Conservation (phyloP, 2,888 invertebrate genomes). For the Eupithecia subfuscata region DNA sequence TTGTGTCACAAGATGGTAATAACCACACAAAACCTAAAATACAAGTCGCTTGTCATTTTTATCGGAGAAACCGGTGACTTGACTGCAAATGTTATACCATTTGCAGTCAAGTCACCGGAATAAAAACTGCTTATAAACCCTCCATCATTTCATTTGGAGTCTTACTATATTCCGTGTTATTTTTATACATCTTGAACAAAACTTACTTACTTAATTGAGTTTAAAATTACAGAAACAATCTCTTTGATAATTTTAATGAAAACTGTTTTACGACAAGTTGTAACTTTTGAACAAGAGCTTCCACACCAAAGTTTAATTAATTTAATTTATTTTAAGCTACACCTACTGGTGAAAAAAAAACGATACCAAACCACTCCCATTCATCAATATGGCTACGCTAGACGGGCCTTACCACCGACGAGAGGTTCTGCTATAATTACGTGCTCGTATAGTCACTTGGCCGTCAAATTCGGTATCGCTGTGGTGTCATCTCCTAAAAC, state of each 20-base stretch:
- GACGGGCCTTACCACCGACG: no score
- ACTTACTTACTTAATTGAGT: background rate
- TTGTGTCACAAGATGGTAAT: no score
- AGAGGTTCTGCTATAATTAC: background rate
- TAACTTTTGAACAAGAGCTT: no score
- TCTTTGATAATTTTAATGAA: background rate
- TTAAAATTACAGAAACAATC: background rate
- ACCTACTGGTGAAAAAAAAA: no score
- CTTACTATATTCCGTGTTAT: background rate
- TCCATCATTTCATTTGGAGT: background rate
- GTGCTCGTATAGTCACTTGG: background rate
- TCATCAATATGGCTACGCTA: no score
- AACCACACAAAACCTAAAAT: no score
- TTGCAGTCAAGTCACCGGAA: background rate
- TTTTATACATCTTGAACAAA: background rate
- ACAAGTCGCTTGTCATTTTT: no score
- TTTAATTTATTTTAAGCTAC: no score
- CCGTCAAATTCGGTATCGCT: background rate
- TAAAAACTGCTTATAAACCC: background rate
- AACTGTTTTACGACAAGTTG: background rate
- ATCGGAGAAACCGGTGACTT: no score
- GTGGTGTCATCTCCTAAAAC: background rate
- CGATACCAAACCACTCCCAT: no score
- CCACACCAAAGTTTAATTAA: no score
- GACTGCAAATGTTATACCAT: no score